A percentile compares a stretch with the other conserved stretches of the same genome.
Conservation (phyloP, 2,113 vertebrate genomes). For the Tapirus terrestris region DNA sequence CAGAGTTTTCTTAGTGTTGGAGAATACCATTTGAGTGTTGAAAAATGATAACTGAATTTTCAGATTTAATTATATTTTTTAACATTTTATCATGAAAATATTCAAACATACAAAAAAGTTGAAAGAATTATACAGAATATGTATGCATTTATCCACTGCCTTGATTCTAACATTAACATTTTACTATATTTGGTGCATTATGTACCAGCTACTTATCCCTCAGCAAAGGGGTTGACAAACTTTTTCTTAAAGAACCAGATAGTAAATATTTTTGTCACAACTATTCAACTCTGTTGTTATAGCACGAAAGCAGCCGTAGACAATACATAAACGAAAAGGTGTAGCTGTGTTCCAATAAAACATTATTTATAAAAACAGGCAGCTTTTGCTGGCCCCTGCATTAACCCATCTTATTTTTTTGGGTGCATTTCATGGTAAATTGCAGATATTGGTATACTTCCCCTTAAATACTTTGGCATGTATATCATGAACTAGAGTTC, state of each 20-base stretch:
- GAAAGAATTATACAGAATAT: background rate
- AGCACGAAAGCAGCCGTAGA: background rate
- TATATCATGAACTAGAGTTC: background rate
- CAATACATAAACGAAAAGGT: background rate
- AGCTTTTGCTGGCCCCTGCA: background rate
- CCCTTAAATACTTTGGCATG: background rate
- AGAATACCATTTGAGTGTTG: background rate
- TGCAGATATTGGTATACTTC: background rate
- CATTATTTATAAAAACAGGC: background rate
- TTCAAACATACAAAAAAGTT: background rate
- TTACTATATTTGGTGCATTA: background rate
- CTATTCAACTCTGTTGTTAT: background rate
- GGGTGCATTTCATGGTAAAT: background rate
- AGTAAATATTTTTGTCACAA: background rate
- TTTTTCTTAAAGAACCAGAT: background rate
- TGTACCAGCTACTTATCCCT: background rate
- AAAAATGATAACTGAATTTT: background rate
- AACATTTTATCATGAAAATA: background rate
- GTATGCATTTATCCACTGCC: background rate
- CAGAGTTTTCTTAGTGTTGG: slow-evolving; percentile 3
- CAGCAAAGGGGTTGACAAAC: background rate
- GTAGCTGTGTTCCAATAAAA: background rate
- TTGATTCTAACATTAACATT: background rate
- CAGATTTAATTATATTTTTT: slow-evolving; percentile 36
- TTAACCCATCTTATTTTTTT: background rate